These are phyloP conservation scores for Eristalis arbustorum DNA, from an alignment of 2,888 invertebrate species.

Conservation along the genomic window DNA sequence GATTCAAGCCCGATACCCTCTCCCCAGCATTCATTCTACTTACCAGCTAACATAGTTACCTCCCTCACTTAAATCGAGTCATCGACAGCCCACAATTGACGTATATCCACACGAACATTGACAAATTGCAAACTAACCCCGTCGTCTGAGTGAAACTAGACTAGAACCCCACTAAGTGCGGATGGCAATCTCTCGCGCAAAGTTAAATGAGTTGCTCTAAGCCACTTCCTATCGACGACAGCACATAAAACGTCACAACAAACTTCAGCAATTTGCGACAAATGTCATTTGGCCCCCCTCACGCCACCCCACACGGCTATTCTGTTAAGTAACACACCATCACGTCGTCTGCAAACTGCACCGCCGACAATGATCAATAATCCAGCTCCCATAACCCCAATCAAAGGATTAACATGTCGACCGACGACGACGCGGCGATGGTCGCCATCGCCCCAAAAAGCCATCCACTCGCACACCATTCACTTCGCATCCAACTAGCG, in stretches of 20 bases:
- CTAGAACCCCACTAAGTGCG: no score
- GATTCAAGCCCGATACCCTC: no score
- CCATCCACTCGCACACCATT: slow-evolving; percentile 5
- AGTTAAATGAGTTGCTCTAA: background rate
- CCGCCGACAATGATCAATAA: slow-evolving; percentile 30
- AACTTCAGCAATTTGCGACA: slow-evolving; percentile 31
- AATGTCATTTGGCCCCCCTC: slow-evolving; percentile 31
- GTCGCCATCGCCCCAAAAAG: background rate
- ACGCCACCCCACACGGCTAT: slow-evolving; percentile 7
- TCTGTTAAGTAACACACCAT: slow-evolving; percentile 20
- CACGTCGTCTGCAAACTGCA: background rate
- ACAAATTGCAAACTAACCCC: no score
- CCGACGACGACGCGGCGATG: background rate
- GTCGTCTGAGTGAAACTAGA: no score
- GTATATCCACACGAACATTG: no score
- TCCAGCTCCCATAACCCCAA: slow-evolving; percentile 30
- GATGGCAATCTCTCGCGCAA: background rate
- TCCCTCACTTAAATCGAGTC: no score
- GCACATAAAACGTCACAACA: slow-evolving; percentile 19
- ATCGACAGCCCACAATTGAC: no score
- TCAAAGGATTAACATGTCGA: slow-evolving; percentile 52
- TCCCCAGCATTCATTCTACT: no score
- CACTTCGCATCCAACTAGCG: slow-evolving; percentile 8
- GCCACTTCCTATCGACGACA: background rate
- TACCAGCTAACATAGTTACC: no score